Evolutionary conservation across 2,888 invertebrate genomes (phyloP).

Genomic region (Lasioglossum marginatum): DNA sequence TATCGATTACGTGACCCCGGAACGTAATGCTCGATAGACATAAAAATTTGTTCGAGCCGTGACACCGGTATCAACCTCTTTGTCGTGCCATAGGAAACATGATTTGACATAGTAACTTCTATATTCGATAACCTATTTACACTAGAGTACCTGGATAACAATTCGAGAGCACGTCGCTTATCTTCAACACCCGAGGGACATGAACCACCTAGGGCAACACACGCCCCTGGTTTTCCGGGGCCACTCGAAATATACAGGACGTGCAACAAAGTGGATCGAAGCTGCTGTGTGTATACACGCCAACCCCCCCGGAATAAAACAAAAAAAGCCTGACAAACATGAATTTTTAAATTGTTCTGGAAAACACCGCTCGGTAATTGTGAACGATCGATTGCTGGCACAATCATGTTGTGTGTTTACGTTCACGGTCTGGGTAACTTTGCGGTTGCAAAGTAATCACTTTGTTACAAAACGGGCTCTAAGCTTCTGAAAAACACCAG

Average conservation of each 20-base stretch:
- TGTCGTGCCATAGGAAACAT: not conserved
- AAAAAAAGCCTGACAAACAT: slow-evolving; percentile 5
- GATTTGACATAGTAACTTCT: slow-evolving; percentile 15
- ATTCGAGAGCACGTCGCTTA: slow-evolving; percentile 17
- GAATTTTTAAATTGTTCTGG: slow-evolving; percentile 7
- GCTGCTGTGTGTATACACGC: not conserved
- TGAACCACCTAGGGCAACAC: slow-evolving; percentile 13
- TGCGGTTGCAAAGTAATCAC: not conserved
- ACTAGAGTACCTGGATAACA: slow-evolving; percentile 19
- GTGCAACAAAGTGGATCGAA: slow-evolving; percentile 7
- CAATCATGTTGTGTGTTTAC: not conserved
- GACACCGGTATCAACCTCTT: not conserved
- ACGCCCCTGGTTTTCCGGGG: not conserved
- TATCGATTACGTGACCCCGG: not conserved
- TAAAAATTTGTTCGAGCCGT: not conserved
- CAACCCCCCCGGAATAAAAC: not conserved
- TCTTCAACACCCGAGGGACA: slow-evolving; percentile 19
- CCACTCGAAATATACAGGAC: slow-evolving; percentile 10
- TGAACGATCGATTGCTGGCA: slow-evolving; percentile 4
- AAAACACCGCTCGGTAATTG: not conserved
- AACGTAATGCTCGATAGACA: not conserved
- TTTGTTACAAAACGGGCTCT: not conserved
- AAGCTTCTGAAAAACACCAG: not conserved
- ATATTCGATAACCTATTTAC: slow-evolving; percentile 25
- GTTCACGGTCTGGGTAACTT: not conserved